Percentiles rank a stretch among this genome's conserved stretches.
These are phyloP conservation scores for Bungarus multicinctus DNA, from an alignment of 2,113 vertebrate genomes.

Conservation along the genomic window DNA sequence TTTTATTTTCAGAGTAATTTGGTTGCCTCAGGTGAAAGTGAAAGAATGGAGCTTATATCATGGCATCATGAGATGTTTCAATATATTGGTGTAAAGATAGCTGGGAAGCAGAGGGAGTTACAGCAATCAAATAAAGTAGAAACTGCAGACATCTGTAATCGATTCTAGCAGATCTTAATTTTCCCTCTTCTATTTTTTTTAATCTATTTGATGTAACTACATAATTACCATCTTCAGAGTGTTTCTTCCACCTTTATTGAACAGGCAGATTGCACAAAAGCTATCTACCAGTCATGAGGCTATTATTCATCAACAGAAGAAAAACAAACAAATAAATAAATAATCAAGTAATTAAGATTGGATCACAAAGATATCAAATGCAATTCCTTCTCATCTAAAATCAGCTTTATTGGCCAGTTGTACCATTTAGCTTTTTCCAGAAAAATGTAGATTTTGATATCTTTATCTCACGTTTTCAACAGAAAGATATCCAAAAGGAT, in stretches of 20 bases:
- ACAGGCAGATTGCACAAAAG: background rate
- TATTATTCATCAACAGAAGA: background rate
- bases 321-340: background rate
- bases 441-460: constrained; percentile 10
- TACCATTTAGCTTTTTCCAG: background rate
- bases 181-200: background rate
- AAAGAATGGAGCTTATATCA: background rate
- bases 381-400: background rate
- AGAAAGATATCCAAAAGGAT: background rate
- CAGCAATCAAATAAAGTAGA: background rate
- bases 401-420: background rate
- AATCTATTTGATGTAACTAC: background rate
- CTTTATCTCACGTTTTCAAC: background rate
- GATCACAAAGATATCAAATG: background rate
- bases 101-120: background rate
- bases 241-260: background rate
- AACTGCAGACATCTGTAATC: background rate
- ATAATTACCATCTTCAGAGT: background rate
- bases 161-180: background rate
- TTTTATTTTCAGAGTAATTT: background rate
- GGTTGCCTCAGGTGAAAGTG: background rate
- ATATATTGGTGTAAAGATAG: background rate
- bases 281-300: background rate
- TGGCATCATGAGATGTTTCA: background rate
- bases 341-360: background rate